Evolutionary conservation across 1,140 invertebrate genomes (phyloP).

Genomic region (Melitaea cinxia): DNA sequence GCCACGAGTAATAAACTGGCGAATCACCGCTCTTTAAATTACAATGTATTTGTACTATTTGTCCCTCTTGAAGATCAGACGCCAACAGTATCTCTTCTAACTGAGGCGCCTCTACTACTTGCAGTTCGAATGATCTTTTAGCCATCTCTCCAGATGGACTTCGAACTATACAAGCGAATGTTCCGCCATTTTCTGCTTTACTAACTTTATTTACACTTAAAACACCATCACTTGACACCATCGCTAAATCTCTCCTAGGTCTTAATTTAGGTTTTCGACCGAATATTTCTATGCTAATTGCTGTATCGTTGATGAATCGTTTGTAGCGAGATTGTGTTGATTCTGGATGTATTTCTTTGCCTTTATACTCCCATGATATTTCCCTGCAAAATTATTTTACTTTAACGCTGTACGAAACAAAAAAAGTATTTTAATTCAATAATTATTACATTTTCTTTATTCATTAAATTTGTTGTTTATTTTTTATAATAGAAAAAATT

Average conservation of each 20-base stretch:
- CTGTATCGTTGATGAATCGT: conserved; percentile 54
- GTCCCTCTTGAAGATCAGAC: conserved; percentile 91
- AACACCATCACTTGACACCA: conserved; percentile 62
- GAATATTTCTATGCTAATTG: conserved; percentile 69
- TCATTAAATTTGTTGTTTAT: too few species aligned
- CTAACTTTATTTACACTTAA: conserved; percentile 90
- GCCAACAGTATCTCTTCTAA: conserved; percentile 81
- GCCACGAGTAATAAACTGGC: conserved; percentile 93
- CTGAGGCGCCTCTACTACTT: conserved; percentile 88
- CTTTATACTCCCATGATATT: conserved; percentile 79
- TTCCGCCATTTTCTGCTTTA: conserved; percentile 84
- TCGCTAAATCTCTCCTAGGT: conserved; percentile 56
- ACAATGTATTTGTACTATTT: conserved; percentile 93
- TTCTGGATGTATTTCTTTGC: conserved; percentile 66
- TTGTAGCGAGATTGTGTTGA: conserved; percentile 63
- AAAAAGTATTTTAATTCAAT: too few species aligned
- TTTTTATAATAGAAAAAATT: too few species aligned
- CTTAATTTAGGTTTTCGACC: conserved; percentile 77
- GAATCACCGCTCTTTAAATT: conserved; percentile 94
- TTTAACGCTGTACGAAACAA: not conserved
- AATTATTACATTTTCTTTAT: not conserved
- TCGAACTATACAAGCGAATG: conserved; percentile 91
- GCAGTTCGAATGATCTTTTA: conserved; percentile 85
- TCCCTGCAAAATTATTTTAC: conserved; percentile 57
- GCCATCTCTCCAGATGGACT: conserved; percentile 90